Conservation (phyloP, 2,888 invertebrate species). For the Drosophila falleni region DNA sequence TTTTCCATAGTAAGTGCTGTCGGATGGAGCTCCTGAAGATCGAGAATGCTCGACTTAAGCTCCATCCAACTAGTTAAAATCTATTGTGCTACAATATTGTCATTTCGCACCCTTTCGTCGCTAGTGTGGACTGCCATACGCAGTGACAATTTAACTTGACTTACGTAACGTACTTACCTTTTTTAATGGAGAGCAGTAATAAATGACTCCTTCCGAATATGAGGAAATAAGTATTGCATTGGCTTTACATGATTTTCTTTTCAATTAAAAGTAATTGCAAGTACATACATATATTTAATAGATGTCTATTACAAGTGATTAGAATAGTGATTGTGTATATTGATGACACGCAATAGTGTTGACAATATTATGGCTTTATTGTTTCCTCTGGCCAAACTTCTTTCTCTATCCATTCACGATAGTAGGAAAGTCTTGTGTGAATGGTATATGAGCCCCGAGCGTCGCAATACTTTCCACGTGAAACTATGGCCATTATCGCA, state of each 20-base stretch:
- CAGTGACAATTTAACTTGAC: too few species aligned
- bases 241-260: neutral
- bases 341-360: neutral
- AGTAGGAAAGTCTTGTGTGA: conserved; percentile 23
- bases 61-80: too few species aligned
- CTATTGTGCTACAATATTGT: too few species aligned
- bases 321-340: neutral
- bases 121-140: too few species aligned
- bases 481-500: conserved; percentile 30
- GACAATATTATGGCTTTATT: neutral
- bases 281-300: neutral
- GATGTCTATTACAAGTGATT: too few species aligned
- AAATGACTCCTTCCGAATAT: too few species aligned
- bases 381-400: conserved; percentile 28
- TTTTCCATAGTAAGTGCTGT: too few species aligned
- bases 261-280: neutral
- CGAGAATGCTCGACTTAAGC: too few species aligned
- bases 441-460: accelerated
- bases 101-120: neutral
- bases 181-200: too few species aligned
- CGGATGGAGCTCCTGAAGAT: too few species aligned
- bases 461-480: accelerated
- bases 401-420: conserved; percentile 44
- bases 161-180: too few species aligned
- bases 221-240: too few species aligned